Conservation (phyloP, 2,888 invertebrate species). For the Watsonalla cultraria region DNA sequence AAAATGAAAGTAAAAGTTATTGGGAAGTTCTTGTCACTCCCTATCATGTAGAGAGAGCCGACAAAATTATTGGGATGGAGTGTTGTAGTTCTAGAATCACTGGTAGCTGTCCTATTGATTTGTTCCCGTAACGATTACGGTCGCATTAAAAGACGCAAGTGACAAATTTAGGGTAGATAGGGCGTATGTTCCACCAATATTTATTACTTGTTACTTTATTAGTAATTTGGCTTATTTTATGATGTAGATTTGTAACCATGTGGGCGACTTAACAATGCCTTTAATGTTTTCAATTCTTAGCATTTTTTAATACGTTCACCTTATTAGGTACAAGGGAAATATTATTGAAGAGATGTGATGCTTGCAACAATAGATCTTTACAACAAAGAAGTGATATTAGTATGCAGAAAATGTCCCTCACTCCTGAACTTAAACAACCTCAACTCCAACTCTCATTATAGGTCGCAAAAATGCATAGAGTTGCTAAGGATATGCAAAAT, state of each 20-base stretch:
- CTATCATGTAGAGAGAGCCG: background rate
- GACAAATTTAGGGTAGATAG: conserved; percentile 19
- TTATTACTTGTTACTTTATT: conserved; percentile 11
- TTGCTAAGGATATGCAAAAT: conserved; percentile 17
- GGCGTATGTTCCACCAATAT: conserved; percentile 10
- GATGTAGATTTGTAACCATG: no score
- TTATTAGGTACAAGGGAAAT: no score
- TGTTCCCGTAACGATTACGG: conserved; percentile 24
- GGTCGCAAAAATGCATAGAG: conserved; percentile 12
- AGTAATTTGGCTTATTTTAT: background rate
- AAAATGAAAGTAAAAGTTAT: no score
- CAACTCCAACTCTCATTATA: conserved; percentile 1
- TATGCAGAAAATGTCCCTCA: no score
- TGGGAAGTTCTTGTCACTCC: no score
- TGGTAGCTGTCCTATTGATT: conserved; percentile 18
- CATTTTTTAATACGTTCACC: no score
- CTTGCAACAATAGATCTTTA: no score
- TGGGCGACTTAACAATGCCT: no score
- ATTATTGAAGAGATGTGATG: no score
- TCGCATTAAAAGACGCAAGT: conserved; percentile 23
- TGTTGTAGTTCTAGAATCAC: background rate
- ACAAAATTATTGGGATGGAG: background rate
- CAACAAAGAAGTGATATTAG: no score
- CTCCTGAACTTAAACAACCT: background rate
- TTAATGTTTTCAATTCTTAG: no score